These are phyloP conservation scores for Erebia palarica DNA, from an alignment of 2,888 invertebrate genomes.

Conservation along the genomic window DNA sequence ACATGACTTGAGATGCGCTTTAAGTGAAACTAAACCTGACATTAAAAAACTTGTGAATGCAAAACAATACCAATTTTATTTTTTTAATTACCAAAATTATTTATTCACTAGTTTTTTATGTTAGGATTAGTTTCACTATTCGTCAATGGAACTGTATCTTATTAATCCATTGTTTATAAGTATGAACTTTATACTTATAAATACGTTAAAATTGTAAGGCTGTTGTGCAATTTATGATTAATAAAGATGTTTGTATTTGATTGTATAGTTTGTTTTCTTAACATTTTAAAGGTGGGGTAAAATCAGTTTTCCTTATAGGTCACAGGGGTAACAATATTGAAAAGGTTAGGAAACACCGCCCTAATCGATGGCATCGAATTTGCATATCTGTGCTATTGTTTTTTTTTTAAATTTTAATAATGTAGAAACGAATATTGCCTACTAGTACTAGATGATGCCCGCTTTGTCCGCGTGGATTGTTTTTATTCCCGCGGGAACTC, in stretches of 20 bases:
- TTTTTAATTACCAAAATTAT: too few relatives aligned
- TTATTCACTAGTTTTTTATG: conserved; percentile 9
- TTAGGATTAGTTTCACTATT: conserved; percentile 3
- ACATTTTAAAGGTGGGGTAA: conserved; percentile 5
- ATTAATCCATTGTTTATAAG: conserved; percentile 17
- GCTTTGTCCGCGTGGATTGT: too few relatives aligned
- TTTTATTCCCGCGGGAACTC: too few relatives aligned
- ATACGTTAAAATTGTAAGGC: not conserved
- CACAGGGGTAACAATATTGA: conserved; percentile 11
- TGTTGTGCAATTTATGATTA: conserved; percentile 5
- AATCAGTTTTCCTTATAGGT: conserved; percentile 1
- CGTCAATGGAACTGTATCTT: conserved; percentile 14
- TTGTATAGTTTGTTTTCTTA: conserved; percentile 9
- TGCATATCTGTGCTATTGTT: too few relatives aligned
- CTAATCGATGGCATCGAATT: too few relatives aligned
- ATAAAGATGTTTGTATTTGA: conserved; percentile 17
- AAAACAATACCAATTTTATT: conserved; percentile 37
- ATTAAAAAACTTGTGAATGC: conserved; percentile 32
- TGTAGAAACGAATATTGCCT: too few relatives aligned
- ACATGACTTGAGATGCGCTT: conserved; percentile 34
- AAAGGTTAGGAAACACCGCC: conserved; percentile 5
- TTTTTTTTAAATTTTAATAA: too few relatives aligned
- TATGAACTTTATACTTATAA: too few relatives aligned
- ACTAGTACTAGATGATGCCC: too few relatives aligned
- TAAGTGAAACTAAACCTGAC: conserved; percentile 30